Evolutionary conservation across 2,113 vertebrate genomes (phyloP).

Genomic region (Gnathonemus longibarbis): DNA sequence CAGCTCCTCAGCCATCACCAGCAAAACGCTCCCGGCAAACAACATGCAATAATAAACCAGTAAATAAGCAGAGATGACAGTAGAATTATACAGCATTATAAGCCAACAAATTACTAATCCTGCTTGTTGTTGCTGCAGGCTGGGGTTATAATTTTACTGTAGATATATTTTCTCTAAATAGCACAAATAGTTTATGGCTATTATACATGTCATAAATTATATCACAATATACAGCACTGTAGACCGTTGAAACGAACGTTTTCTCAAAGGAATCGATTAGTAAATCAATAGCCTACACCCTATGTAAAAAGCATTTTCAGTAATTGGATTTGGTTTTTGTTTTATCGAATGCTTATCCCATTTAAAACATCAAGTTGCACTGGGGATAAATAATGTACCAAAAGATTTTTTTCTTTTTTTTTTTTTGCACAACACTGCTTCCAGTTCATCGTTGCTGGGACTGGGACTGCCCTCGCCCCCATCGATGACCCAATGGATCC

Average conservation of each 20-base stretch:
- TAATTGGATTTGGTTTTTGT: not conserved
- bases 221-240: not conserved
- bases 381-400: not conserved
- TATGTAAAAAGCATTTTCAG: not conserved
- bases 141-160: not conserved
- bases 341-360: not conserved
- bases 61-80: not conserved
- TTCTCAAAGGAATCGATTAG: not conserved
- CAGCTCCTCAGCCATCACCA: not conserved
- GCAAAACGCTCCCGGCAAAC: not conserved
- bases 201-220: not conserved
- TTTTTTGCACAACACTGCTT: not conserved
- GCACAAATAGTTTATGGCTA: not conserved
- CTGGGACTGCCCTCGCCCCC: not conserved
- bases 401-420: not conserved
- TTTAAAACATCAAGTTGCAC: not conserved
- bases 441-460: not conserved
- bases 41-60: not conserved
- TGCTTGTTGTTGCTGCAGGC: not conserved
- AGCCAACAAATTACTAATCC: not conserved
- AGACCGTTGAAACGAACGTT: not conserved
- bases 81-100: not conserved
- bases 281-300: not conserved
- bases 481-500: not conserved
- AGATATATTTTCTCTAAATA: not conserved